Base-by-base conservation (phyloP, 2,888 invertebrate species). In the Synanthedon formicaeformis region DNA sequence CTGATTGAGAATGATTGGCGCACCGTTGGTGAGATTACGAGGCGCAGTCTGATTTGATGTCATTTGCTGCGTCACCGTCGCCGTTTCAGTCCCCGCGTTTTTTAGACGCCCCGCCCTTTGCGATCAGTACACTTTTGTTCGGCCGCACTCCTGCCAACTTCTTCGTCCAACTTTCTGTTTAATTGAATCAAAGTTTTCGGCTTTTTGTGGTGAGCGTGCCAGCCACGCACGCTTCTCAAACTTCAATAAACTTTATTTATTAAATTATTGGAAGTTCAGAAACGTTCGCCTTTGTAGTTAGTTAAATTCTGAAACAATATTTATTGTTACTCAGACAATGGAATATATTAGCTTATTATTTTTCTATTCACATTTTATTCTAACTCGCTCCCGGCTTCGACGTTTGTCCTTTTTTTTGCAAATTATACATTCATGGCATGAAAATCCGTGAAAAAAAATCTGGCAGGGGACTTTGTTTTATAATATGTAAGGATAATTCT, bases 161-260 rank as follows among this genome's bases (percentile, higher is more conserved):
- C 81, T 84, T 79, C 74, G 65, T 71, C 69, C 70, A 82, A 86
- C 79, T 84, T 84, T 79, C 73, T 75, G 81, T 83, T 85, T 87
- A 85, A 86, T 87, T 86, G 84, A 86, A 86, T 86, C 81, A 81
- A 83, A 85, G 84, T 84, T 84, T 83, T 84, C 80, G 81, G 85
- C 82, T 86, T 86, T 85, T 85, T 86, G 86, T 75, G 86, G 85
- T 78, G 73, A 81, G 80, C 81, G 75, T 78, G 77, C 80, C 81
- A 81, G 76, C 81, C 83, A 85, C 83, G 86, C 83, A 86, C 85
- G 85, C 79, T 78, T 75, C 69, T 73, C 75, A 62, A 69, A 70
- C 71, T 70, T 63, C 67, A 65, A 71, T 71, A 79, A 86, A 87
- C 79, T 86, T 87, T 85, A 82, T 81, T 85, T 87, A 87, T 87